Evolutionary conservation across 2,113 vertebrate genomes (phyloP).

Genomic region (Aptenodytes patagonicus): DNA sequence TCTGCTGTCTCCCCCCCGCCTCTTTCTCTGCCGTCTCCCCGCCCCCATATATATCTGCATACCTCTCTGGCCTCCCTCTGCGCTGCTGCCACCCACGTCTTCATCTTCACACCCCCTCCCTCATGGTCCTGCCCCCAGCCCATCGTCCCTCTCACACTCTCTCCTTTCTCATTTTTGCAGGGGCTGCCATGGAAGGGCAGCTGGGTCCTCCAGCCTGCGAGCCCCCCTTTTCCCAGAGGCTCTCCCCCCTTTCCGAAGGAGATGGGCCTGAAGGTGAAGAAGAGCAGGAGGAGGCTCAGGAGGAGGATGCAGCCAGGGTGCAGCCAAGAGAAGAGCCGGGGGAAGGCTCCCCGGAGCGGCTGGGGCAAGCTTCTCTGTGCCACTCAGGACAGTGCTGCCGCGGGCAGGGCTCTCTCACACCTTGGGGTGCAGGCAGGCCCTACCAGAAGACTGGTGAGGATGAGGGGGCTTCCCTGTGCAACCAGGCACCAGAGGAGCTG

Average conservation of each 20-base stretch:
- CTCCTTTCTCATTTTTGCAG: background rate
- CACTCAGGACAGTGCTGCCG: background rate
- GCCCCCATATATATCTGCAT: no score
- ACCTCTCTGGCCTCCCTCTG: background rate
- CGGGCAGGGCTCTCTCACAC: accelerated
- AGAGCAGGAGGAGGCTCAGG: background rate
- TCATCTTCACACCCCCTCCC: background rate
- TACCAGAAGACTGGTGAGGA: background rate
- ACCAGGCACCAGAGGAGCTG: background rate
- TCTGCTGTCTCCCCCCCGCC: no score
- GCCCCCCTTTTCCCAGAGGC: background rate
- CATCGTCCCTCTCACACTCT: accelerated
- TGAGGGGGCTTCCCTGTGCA: accelerated
- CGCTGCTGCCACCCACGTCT: accelerated
- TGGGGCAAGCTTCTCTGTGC: background rate
- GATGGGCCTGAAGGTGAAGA: background rate
- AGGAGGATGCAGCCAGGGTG: accelerated
- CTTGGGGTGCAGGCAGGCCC: background rate
- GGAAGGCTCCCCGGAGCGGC: background rate
- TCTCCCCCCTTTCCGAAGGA: background rate
- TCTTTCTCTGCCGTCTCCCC: no score
- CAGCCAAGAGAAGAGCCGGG: background rate
- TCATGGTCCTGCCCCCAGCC: background rate
- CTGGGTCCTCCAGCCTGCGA: background rate
- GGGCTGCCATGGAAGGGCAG: background rate